Base-by-base conservation (phyloP, 2,113 vertebrate genomes). In the Uria lomvia region DNA sequence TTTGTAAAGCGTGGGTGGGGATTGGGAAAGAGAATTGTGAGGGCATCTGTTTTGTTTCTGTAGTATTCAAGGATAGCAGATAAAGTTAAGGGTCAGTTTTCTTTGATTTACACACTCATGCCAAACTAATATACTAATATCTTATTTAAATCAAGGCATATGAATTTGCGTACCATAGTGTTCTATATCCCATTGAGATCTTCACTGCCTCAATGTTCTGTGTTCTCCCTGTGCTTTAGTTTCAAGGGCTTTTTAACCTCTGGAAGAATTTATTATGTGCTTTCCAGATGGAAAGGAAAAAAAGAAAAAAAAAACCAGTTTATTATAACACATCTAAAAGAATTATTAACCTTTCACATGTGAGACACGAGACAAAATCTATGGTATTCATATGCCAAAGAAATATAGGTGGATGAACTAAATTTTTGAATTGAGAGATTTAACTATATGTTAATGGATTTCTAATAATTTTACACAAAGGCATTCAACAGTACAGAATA, bases 231-330 rank as follows among this genome's bases (percentile, higher is more conserved):
- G 32, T 52, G 74, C 60, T 97, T 94, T 78, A 88, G 20, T 84
- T 95, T 94, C 89, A 97, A 97, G 93, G 76, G 56, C 36, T 94
- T 73, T 94, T 78, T 84, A 85, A 94, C 50, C 79, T 95, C 60
- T 77, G 67, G 81, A 91, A 97, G 72, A 96, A 97, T 96, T 93
- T 97, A 96, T 96, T 83, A 82, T 47, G 15, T 77, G 60, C 86
- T 73, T 95, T 56, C 5, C 79, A 94, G 59, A 75, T 36, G 59
- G 6, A 94, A 95, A 86, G 16, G 8, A 12, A 12, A 43, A 63
- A 76, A 40, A 40, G 40, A 83, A 65, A 86, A 65, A 90, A 86
- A 87, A 80, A 80, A 1, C 6, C 36, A 45, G 32, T 90, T 97
- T 92, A 87, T 95, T 86, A 84, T 67, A 94, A 70, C 3, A 2